Percentiles rank a stretch among this genome's conserved stretches.
Evolutionary conservation across 1,140 invertebrate genomes (phyloP).

Genomic region (Drosophila simulans): DNA sequence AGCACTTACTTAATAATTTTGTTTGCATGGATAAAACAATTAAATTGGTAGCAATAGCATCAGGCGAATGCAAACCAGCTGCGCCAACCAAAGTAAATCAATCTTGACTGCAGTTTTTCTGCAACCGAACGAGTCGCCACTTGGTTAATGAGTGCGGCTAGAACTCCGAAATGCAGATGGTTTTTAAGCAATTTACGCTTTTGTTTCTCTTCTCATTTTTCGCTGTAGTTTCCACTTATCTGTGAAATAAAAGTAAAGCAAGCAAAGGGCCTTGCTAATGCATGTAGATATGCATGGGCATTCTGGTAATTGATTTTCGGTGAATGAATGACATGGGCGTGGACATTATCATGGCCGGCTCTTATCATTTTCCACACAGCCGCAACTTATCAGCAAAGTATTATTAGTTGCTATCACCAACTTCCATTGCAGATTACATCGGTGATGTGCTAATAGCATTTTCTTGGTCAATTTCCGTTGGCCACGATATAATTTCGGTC

Average conservation of each 20-base stretch:
- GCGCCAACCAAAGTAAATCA: conserved; percentile 7
- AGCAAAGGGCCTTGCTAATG: background rate
- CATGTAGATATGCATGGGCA: no score
- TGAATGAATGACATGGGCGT: conserved; percentile 30
- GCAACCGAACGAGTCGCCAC: conserved; percentile 9
- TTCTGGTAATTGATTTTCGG: conserved; percentile 26
- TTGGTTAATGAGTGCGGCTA: conserved; percentile 20
- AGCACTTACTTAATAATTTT: conserved; percentile 38
- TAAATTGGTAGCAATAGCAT: conserved; percentile 1
- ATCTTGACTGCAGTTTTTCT: conserved; percentile 2
- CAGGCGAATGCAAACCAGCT: conserved; percentile 18
- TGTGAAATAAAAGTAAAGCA: background rate
- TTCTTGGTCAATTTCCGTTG: conserved; percentile 16
- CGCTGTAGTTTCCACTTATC: conserved; percentile 1
- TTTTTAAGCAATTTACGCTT: conserved; percentile 24
- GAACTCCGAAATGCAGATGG: conserved; percentile 2
- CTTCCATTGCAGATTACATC: background rate
- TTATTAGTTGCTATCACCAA: conserved; percentile 14
- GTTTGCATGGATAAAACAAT: conserved; percentile 14
- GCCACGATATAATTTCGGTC: conserved; percentile 1
- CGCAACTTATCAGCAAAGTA: conserved; percentile 12
- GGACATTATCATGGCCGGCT: background rate
- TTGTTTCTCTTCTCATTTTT: conserved; percentile 6
- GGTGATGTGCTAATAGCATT: conserved; percentile 13
- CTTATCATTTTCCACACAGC: conserved; percentile 10